Evolutionary conservation across 2,888 invertebrate genomes (phyloP), one percentile per base, ranked within the genome.

Genomic region (Perdita meconis): DNA sequence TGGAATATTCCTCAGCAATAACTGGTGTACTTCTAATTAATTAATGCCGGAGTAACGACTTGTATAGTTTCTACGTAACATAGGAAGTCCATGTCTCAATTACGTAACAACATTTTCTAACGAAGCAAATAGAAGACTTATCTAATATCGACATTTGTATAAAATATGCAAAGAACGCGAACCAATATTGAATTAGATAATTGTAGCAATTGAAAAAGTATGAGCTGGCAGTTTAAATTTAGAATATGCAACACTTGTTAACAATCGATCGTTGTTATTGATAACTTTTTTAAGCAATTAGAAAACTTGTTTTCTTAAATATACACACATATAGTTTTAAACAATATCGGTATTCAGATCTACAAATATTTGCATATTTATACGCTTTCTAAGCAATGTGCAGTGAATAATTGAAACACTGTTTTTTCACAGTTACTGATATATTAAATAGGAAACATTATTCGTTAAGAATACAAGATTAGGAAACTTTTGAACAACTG

Each of bases 21-120:
- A n/a, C n/a, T n/a, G n/a, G n/a, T n/a, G n/a, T n/a, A n/a, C n/a
- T n/a, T n/a, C n/a, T n/a, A n/a, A n/a, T n/a, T n/a, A n/a, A n/a
- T n/a, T n/a, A n/a, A n/a, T n/a, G n/a, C n/a, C n/a, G n/a, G n/a
- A n/a, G n/a, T 34, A 68, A 24, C 38, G 26, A 59, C 5, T 26
- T 13, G 5, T 36, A 38, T 13, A 1, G 22, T 30, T 16, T 36
- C 69, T 40, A 53, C n/a, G 60, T 30, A 69, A 72, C 16, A 12
- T 26, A 60, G 70, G 53, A 60, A 69, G 24, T 26, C 36, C 16
- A 36, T 38, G 10, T 30, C 38, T 60, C 53, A 36, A 55, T 72
- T 72, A 38, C 19, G 4, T 44, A 53, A 69, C 16, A 38, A 16
- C 36, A 69, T 22, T 12, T 24, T 40, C 26, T 34, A 5, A 24